Percentiles rank a stretch among this genome's conserved stretches.
Conservation (phyloP, 1,140 invertebrate genomes). For the Samia ricini region DNA sequence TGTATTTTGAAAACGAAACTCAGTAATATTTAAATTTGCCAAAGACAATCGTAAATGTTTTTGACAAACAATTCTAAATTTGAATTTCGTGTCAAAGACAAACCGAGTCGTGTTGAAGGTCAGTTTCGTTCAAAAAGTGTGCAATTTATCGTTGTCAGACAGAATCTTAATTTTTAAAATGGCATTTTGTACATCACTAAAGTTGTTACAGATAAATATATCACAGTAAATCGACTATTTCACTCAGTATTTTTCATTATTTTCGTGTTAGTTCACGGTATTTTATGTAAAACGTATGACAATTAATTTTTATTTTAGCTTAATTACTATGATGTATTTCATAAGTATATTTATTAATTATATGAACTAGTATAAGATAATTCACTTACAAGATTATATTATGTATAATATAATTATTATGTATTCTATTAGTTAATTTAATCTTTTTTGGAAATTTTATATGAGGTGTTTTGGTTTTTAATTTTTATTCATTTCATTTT, state of each 20-base stretch:
- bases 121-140: conserved; percentile 1
- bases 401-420: no score
- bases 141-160: conserved; percentile 12
- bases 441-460: no score
- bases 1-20: not conserved
- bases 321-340: no score
- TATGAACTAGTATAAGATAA: no score
- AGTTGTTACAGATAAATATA: not conserved
- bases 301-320: no score
- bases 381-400: no score
- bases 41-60: conserved; percentile 9
- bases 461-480: no score
- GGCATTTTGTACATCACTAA: not conserved
- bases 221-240: not conserved
- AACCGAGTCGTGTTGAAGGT: not conserved
- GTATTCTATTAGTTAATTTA: no score
- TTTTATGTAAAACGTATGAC: no score
- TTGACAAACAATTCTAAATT: conserved; percentile 3
- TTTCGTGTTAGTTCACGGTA: no score
- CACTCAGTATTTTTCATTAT: not conserved
- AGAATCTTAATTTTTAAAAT: not conserved
- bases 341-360: no score
- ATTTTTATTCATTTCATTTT: no score
- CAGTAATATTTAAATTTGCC: conserved; percentile 12
- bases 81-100: conserved; percentile 4